These are phyloP conservation scores for Rattus rattus DNA, from an alignment of 2,113 vertebrate genomes.

Conservation along the genomic window DNA sequence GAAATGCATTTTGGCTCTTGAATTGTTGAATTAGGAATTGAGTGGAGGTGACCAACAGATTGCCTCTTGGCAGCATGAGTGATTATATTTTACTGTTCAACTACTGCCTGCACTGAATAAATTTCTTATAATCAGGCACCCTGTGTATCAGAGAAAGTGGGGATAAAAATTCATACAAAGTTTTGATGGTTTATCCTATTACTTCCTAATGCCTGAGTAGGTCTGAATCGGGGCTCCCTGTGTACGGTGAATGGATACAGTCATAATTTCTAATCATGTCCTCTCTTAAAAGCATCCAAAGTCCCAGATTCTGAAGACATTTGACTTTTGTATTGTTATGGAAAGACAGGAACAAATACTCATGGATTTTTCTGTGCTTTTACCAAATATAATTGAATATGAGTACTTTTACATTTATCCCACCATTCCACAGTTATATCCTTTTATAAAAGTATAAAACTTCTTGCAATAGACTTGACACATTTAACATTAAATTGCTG, in stretches of 20 bases:
- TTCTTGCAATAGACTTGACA: neutral
- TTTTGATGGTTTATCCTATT: neutral
- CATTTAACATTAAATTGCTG: neutral
- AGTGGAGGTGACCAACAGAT: neutral
- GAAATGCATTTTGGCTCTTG: neutral
- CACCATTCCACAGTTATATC: neutral
- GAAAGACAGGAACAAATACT: neutral
- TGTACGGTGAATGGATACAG: neutral
- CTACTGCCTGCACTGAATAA: neutral
- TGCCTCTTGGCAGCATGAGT: neutral
- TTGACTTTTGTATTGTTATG: neutral
- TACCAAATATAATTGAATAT: neutral
- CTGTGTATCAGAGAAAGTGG: neutral
- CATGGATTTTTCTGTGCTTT: neutral
- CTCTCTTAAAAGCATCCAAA: neutral
- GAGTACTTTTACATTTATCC: neutral
- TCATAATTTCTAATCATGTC: neutral
- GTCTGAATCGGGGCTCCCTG: neutral
- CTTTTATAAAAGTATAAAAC: neutral
- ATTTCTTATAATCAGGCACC: neutral
- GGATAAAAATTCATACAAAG: neutral
- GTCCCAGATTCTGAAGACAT: neutral
- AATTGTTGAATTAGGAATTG: neutral
- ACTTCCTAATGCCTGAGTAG: neutral
- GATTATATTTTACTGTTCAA: neutral